Conservation (phyloP, 2,797 vertebrate genomes). For the Okamejei kenojei region DNA sequence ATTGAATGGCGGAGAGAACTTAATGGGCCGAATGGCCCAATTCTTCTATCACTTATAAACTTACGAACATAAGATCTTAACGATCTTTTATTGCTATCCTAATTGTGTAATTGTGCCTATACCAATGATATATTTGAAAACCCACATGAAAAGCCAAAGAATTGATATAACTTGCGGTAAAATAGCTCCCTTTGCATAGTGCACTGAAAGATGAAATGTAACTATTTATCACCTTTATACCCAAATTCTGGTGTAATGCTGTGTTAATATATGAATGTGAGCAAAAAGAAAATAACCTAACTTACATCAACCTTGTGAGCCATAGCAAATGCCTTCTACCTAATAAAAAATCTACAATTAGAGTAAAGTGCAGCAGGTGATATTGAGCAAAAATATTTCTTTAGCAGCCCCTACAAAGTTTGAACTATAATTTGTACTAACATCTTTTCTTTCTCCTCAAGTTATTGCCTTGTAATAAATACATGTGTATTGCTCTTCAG, state of each 20-base stretch:
- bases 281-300: background rate
- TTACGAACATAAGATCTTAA: background rate
- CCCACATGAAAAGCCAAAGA: background rate
- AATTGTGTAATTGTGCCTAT: background rate
- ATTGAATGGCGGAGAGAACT: no score
- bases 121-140: background rate
- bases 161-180: background rate
- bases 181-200: background rate
- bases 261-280: background rate
- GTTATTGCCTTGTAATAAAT: background rate
- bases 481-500: no score
- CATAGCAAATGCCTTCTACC: background rate
- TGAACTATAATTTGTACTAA: background rate
- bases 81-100: background rate
- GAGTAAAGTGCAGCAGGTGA: no score
- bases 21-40: no score
- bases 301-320: background rate
- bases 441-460: background rate
- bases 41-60: no score
- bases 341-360: background rate
- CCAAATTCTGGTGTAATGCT: background rate
- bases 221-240: background rate
- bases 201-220: background rate
- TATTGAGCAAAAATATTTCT: background rate
- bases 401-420: background rate